Percentiles rank a stretch among this genome's conserved stretches.
phyloP scores from a whole-genome alignment of 2,888 invertebrate species.

The Carabus problematicus region DNA sequence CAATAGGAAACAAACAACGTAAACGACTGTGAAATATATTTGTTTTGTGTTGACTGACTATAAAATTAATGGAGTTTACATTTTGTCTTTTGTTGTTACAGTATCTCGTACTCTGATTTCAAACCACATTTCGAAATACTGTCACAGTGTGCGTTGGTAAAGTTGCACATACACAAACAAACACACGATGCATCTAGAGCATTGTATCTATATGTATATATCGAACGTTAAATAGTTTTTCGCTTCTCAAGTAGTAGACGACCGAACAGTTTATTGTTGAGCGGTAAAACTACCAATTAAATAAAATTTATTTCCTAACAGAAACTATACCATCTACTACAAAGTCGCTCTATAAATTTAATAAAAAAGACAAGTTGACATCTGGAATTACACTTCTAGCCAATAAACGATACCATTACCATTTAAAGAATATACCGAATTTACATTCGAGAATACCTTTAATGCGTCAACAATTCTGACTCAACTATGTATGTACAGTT shows the following conservation, averaged over 20 bases:
- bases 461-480: not conserved
- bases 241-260: not conserved
- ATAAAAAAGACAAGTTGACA: constrained; percentile 38
- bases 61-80: no score
- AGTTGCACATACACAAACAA: no score
- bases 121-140: no score
- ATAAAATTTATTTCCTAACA: constrained; percentile 35
- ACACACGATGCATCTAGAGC: not conserved
- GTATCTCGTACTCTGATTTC: no score
- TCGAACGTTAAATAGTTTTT: constrained; percentile 8
- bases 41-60: no score
- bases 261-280: constrained; percentile 3
- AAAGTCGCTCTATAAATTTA: constrained; percentile 35
- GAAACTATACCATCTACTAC: constrained; percentile 37
- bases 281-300: constrained; percentile 35
- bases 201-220: constrained; percentile 8
- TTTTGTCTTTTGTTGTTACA: no score
- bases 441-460: constrained; percentile 33
- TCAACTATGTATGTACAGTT: not conserved
- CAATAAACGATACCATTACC: constrained; percentile 39
- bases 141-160: no score
- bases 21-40: no score
- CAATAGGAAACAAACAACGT: no score
- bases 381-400: constrained; percentile 29
- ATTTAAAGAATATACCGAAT: constrained; percentile 36